Evolutionary conservation across 2,888 invertebrate genomes (phyloP).

Genomic region (Zaprionus bogoriensis): DNA sequence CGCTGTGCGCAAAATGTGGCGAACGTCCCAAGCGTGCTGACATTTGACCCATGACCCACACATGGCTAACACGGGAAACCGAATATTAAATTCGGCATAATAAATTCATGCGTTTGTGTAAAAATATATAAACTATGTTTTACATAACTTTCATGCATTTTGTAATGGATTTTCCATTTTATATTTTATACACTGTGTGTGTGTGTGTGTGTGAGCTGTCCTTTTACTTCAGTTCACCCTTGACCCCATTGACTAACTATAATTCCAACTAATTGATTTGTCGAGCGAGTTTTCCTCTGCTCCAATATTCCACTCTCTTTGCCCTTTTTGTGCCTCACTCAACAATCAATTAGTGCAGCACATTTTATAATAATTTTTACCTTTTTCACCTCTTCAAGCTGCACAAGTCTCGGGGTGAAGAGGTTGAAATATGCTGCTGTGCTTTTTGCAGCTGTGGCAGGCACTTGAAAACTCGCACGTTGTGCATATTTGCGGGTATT

Average conservation of each 20-base stretch:
- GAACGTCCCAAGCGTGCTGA: neutral
- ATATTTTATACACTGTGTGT: no score
- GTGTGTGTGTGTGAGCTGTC: no score
- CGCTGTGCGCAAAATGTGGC: conserved; percentile 2
- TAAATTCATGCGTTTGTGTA: neutral
- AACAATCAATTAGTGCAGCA: conserved; percentile 60
- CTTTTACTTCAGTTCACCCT: conserved; percentile 39
- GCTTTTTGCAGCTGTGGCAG: neutral
- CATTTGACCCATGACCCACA: neutral
- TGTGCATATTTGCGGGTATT: neutral
- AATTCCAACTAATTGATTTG: conserved; percentile 42
- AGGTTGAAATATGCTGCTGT: conserved; percentile 1
- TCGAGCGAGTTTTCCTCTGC: neutral
- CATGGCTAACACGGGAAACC: neutral
- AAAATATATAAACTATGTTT: neutral
- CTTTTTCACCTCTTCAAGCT: neutral
- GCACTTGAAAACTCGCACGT: conserved; percentile 30
- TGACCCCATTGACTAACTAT: no score
- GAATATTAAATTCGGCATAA: neutral
- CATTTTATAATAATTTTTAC: conserved; percentile 8
- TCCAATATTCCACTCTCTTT: neutral
- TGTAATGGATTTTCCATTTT: neutral
- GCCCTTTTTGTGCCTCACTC: conserved; percentile 13
- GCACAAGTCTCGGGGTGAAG: neutral
- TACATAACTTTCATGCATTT: neutral